These are phyloP conservation scores for Spea bombifrons DNA, from an alignment of 2,113 vertebrate genomes.

Conservation along the genomic window DNA sequence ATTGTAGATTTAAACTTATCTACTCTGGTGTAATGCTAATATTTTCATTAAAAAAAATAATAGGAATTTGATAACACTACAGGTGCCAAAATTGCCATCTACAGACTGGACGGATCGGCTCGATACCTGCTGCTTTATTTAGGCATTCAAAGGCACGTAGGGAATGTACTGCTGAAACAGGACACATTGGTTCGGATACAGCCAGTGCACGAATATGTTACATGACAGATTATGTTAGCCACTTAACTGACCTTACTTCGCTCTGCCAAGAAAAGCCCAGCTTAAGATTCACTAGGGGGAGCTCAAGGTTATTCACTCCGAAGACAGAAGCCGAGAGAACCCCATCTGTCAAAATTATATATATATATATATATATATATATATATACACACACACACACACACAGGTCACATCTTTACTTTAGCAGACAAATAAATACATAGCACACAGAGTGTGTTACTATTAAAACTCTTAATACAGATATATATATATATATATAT, in stretches of 20 bases:
- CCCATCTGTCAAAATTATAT: constrained; percentile 26
- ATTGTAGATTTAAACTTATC: not conserved
- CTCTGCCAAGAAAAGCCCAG: constrained; percentile 2
- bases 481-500: too few relatives aligned
- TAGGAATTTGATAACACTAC: too few relatives aligned
- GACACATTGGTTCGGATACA: constrained; percentile 10
- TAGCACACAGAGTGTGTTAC: too few relatives aligned
- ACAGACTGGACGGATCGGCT: constrained; percentile 5
- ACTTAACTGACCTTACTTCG: constrained; percentile 39
- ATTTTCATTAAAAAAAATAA: too few relatives aligned
- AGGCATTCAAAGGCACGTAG: constrained; percentile 30
- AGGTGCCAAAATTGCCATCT: too few relatives aligned
- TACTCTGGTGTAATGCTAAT: not conserved
- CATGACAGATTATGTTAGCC: constrained; percentile 35
- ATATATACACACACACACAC: too few relatives aligned
- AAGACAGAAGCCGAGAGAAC: constrained; percentile 12
- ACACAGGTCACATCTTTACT: too few relatives aligned
- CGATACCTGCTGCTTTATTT: constrained; percentile 4
- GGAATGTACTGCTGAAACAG: constrained; percentile 17
- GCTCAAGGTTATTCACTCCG: constrained; percentile 15
- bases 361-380: too few relatives aligned
- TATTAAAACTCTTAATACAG: too few relatives aligned
- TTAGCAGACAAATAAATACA: too few relatives aligned
- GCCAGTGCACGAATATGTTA: constrained; percentile 33
- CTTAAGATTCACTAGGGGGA: constrained; percentile 39